Evolutionary conservation across 2,113 vertebrate species (phyloP), one percentile per base, ranked within the genome.

Genomic region (Orientallactaga bullata): DNA sequence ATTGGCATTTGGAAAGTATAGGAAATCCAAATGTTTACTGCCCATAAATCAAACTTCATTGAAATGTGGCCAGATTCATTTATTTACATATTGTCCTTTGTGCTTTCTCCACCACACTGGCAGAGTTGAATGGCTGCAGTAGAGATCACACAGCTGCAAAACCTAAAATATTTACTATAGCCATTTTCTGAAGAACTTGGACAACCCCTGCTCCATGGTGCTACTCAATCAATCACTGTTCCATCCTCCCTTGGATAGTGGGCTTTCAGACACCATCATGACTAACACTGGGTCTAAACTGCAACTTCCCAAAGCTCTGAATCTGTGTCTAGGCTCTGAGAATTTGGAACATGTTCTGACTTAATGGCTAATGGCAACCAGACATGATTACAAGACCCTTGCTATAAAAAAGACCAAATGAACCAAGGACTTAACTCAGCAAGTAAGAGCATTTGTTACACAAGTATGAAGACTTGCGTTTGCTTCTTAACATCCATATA

Each of bases 1-100:
- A 71, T 23, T 74, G 23, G 55, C 51, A 58, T 11, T 4, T 74
- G 66, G 81, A 90, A 85, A 65, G 82, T 32, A 71, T 26, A 42
- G n/a, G 30, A 91, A 81, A 93, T 61, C 73, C 80, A 66, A 32
- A 86, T 93, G 5, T 95, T 74, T 39, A 80, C 11, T 35, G 17
- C 37, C 35, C 76, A 73, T 9, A 39, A 74, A 80, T 68, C 30
- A 39, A 71, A 61, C 5, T 5, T 4, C 58, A n/a, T 7, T 21
- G 28, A 78, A 63, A 68, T 37, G 23, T 1, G 24, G 42, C 32
- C 51, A 68, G 4, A 10, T 17, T 68, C 51, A 24, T 37, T 28
- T 15, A 21, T 72, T 73, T 47, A 26, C 69, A 81, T n/a, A 15
- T 13, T 4, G 0, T 39, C 23, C 21, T 86, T 86, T 17, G 65